These are phyloP conservation scores for Temnothorax nylanderi DNA, from an alignment of 1,140 invertebrate genomes.

Conservation along the genomic window DNA sequence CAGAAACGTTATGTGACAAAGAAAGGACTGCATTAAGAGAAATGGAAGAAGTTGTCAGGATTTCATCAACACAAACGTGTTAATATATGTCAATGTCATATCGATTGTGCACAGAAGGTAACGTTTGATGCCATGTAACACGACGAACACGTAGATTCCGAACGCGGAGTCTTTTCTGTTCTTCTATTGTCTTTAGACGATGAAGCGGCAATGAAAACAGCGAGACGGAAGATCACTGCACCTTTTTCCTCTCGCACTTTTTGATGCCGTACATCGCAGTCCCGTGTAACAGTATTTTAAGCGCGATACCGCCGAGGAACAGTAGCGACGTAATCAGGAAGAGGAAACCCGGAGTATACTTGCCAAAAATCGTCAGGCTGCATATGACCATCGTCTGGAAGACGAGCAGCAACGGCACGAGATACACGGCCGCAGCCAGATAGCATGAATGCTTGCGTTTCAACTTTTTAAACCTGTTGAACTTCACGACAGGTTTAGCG, in stretches of 20 bases:
- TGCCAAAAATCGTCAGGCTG: constrained; percentile 76
- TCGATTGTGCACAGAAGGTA: not conserved
- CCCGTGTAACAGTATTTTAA: constrained; percentile 79
- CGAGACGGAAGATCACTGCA: constrained; percentile 56
- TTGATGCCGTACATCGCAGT: not conserved
- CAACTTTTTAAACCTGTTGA: constrained; percentile 44
- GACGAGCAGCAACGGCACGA: constrained; percentile 78
- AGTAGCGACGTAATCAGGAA: constrained; percentile 79
- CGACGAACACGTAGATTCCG: not conserved
- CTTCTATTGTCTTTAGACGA: constrained; percentile 1
- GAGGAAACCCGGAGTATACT: constrained; percentile 82
- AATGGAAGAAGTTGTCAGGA: not conserved
- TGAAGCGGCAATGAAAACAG: not conserved
- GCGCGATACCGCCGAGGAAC: constrained; percentile 78
- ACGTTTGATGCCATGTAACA: not conserved
- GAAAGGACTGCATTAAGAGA: not conserved
- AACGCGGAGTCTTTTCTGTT: not conserved
- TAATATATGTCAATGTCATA: not conserved
- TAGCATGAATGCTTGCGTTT: constrained; percentile 73
- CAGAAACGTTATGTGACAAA: not conserved
- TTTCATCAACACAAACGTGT: not conserved
- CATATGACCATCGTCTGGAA: constrained; percentile 77
- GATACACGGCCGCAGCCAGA: constrained; percentile 78
- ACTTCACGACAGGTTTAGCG: not conserved
- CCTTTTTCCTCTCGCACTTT: constrained; percentile 70